A percentile compares a stretch with the other conserved stretches of the same genome.
phyloP scores from a whole-genome alignment of 2,797 vertebrate genomes.

The Oreochromis grahami region DNA sequence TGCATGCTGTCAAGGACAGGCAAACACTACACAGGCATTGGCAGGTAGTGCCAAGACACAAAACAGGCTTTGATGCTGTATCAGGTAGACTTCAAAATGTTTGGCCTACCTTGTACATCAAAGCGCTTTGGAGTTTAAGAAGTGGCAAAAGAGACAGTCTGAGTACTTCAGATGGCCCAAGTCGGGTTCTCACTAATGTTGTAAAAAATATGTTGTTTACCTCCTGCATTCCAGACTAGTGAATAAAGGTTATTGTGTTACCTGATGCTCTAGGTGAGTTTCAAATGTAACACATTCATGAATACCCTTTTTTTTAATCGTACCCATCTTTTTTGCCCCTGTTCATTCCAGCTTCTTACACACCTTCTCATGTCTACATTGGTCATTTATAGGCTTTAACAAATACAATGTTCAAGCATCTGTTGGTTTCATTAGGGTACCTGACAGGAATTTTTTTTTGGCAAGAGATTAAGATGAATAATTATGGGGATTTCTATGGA shows the following conservation, averaged over 20 bases:
- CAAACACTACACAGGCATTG: slow-evolving; percentile 18
- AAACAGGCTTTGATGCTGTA: slow-evolving; percentile 42
- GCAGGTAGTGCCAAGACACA: slow-evolving; percentile 28
- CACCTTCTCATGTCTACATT: not conserved
- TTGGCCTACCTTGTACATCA: slow-evolving; percentile 44
- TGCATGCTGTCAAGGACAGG: slow-evolving; percentile 53
- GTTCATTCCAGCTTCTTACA: not conserved
- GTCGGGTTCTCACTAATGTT: not conserved
- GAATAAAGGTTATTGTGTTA: not conserved
- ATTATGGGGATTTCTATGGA: not conserved
- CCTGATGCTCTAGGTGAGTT: not conserved
- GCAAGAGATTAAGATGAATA: not conserved
- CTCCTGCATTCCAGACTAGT: not conserved
- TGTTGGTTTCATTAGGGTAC: not conserved
- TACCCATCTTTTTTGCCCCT: not conserved
- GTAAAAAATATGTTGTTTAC: slow-evolving; percentile 3
- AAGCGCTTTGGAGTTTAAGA: slow-evolving; percentile 14
- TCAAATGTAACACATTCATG: not conserved
- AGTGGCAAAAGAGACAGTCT: not conserved
- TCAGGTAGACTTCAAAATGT: slow-evolving; percentile 44
- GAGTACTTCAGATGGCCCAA: slow-evolving; percentile 9
- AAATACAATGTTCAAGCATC: not conserved
- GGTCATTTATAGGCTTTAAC: not conserved
- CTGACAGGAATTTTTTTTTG: fast-evolving
- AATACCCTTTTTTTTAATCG: not conserved